phyloP scores from a whole-genome alignment of 2,797 vertebrate species.

The Hippoglossus hippoglossus region DNA sequence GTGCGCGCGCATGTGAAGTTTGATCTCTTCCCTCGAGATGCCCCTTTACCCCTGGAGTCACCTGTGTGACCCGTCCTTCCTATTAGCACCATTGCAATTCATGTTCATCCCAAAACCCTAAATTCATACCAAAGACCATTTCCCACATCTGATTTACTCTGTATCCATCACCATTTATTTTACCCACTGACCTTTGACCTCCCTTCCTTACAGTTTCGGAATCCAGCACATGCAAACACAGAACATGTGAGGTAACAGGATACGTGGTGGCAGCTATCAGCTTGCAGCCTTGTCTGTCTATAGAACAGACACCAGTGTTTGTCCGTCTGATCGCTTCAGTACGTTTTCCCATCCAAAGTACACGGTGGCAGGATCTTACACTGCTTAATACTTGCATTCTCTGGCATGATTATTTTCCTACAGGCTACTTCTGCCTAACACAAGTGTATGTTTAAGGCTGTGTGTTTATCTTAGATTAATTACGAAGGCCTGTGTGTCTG shows the following conservation, averaged over 20 bases:
- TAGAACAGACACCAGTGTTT: conserved; percentile 75
- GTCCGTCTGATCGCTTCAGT: conserved; percentile 66
- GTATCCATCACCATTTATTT: conserved; percentile 14
- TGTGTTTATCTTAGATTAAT: conserved; percentile 74
- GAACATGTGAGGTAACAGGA: conserved; percentile 70
- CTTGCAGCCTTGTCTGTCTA: conserved; percentile 75
- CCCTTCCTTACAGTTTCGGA: conserved; percentile 36
- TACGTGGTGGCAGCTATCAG: conserved; percentile 65
- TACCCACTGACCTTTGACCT: conserved; percentile 54
- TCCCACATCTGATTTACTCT: conserved; percentile 19
- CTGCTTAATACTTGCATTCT: conserved; percentile 60
- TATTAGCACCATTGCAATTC: conserved; percentile 12
- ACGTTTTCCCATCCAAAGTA: conserved; percentile 70
- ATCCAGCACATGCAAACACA: conserved; percentile 35
- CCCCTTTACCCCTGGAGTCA: conserved; percentile 61
- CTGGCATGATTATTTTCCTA: conserved; percentile 75
- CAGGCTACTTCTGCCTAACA: conserved; percentile 63
- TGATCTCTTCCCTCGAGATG: conserved; percentile 91
- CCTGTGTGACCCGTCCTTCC: conserved; percentile 57
- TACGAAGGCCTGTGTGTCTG: conserved; percentile 58
- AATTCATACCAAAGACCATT: conserved; percentile 12
- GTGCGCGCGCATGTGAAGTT: conserved; percentile 80
- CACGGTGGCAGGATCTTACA: conserved; percentile 55
- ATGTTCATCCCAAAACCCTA: conserved; percentile 13
- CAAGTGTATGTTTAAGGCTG: conserved; percentile 46